Evolutionary conservation across 2,888 invertebrate genomes (phyloP), one percentile per base, ranked within the genome.

Genomic region (Notodromas monacha): DNA sequence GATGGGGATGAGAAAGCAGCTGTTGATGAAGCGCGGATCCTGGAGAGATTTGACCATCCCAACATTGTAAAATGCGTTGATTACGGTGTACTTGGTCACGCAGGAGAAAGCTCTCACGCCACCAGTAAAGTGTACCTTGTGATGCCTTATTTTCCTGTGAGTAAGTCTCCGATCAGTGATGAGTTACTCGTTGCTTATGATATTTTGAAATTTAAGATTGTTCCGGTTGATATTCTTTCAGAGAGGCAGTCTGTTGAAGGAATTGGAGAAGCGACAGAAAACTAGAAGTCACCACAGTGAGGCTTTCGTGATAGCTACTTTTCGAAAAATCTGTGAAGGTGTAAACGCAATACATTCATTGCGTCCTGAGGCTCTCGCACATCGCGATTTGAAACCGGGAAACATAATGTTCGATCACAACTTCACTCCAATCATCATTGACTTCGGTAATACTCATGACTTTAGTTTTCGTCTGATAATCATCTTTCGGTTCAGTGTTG

Each of bases 321-420:
- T 74, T 45, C 42, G 55, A 31, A 65, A 64, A 31, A 59, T 74
- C 30, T 70, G 70, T 45, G 62, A 66, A 40, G 74, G 65, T 1
- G 50, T 74, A 0, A 61, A 60, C 44, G 64, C 62, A 29, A 58
- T 76, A 43, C 74, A 76, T 42, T 61, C 63, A 40, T 56, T 59
- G 14, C 59, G 60, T 41, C 70, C 72, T 1, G 57, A 63, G 34
- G 63, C 70, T 12, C 51, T 70, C 38, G 70, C 72, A 26, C 74
- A 74, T 45, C 58, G 77, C 41, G 77, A 79, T 49, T 46, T 79
- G 26, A 79, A 79, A 50, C 70, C 76, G 31, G 68, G 66, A 11
- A 79, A 79, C 50, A 60, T 79, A 37, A 61, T 77, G 40, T 47
- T 76, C 14, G 65, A 68, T 41, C 61, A 63, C 31, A 47, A 48